Conservation (phyloP, 2,888 invertebrate species). For the Bellardia bayeri region DNA sequence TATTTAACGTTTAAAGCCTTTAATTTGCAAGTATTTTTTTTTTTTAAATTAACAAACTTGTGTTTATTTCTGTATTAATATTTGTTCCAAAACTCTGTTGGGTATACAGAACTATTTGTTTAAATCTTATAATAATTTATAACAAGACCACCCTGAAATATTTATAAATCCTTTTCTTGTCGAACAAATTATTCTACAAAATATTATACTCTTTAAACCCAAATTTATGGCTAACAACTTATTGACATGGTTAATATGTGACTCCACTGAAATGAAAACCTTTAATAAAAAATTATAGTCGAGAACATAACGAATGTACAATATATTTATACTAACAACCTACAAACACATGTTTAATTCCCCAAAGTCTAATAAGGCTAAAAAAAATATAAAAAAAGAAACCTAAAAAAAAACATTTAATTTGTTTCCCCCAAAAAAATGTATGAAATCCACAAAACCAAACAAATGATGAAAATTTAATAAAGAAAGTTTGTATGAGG, state of each 20-base stretch:
- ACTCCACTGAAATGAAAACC: neutral
- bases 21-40: no score
- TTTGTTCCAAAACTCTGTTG: no score
- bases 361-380: slow-evolving; percentile 6
- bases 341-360: slow-evolving; percentile 9
- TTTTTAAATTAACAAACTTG: no score
- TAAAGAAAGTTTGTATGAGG: neutral
- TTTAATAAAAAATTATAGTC: neutral
- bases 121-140: neutral
- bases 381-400: neutral
- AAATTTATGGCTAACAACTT: slow-evolving; percentile 2
- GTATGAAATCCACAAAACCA: neutral
- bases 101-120: neutral
- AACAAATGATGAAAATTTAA: neutral
- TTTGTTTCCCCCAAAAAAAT: slow-evolving; percentile 1
- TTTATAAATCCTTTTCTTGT: neutral
- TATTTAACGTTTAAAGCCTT: no score
- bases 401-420: slow-evolving; percentile 15
- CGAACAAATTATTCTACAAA: neutral
- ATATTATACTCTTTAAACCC: neutral
- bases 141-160: neutral
- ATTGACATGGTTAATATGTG: neutral
- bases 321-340: no score
- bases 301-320: neutral
- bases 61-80: no score